phyloP scores from a whole-genome alignment of 2,888 invertebrate species.

The Tenthredo scrophulariae region DNA sequence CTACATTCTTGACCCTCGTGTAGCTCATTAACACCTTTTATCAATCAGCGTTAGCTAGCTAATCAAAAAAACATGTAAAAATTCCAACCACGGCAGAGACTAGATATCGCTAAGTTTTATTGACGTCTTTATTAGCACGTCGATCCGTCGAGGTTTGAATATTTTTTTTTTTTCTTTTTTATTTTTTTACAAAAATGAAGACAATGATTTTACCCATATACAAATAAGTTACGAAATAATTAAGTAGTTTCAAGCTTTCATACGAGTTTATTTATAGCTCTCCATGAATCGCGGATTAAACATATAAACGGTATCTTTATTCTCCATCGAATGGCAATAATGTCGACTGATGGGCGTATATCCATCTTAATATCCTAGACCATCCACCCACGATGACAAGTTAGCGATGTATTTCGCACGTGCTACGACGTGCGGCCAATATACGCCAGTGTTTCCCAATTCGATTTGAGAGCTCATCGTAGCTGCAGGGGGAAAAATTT shows the following conservation, averaged over 20 bases:
- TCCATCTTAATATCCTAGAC: slow-evolving; percentile 31
- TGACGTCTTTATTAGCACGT: slow-evolving; percentile 5
- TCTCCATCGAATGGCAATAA: neutral
- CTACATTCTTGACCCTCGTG: neutral
- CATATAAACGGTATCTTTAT: neutral
- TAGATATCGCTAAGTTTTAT: neutral
- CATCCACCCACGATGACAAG: slow-evolving; percentile 12
- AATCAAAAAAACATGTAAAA: neutral
- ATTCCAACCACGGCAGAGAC: neutral
- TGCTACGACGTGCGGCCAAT: slow-evolving; percentile 9
- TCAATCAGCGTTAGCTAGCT: slow-evolving; percentile 30
- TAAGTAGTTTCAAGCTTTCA: neutral
- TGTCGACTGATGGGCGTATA: neutral
- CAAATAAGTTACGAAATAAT: neutral
- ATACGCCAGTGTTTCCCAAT: slow-evolving; percentile 39
- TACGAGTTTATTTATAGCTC: too few species aligned
- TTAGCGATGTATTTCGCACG: slow-evolving; percentile 18
- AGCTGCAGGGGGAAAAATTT: neutral
- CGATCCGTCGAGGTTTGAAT: neutral
- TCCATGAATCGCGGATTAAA: too few species aligned
- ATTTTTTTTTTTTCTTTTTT: too few species aligned
- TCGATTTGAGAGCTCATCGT: neutral
- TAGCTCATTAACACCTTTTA: slow-evolving; percentile 8
- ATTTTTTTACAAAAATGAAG: neutral
- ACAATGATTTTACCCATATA: neutral